Evolutionary conservation across 2,797 vertebrate species (phyloP), one percentile per base, ranked within the genome.

Genomic region (Gymnoscopelus braueri): DNA sequence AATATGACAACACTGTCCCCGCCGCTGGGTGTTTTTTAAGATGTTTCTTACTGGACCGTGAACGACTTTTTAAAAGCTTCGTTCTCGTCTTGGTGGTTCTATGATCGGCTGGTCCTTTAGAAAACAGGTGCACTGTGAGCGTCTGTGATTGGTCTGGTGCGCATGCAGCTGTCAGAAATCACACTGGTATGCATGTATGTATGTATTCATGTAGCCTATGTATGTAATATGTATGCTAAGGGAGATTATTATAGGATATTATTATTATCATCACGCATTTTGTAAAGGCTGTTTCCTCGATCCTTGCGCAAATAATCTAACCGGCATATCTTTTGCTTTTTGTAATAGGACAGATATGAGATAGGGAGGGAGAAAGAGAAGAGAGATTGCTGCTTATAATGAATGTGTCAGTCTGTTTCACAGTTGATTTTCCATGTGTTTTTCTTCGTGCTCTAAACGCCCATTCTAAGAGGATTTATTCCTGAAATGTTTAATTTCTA

Each of bases 391-490:
- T 51, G 50, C 32, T 39, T 44, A 19, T 11, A 50, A 50, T 50
- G 8, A 50, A 50, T 50, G 8, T 9, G 39, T 8, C 9, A 9
- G 39, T 44, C 39, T 44, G 39, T 44, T 44, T 44, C 7, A 44
- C 39, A 44, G 73, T 84, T 84, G 89, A 85, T 89, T 84, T 85
- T 47, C 72, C 54, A 5, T 49, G 24, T 3, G 8, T 19, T 61
- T 35, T 61, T 48, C 23, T 15, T 19, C 2, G 39, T 44, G 7
- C 39, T 49, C 59, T 48, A 24, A 12, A 44, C 13, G 15, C 39
- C 15, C 5, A 48, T 12, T 44, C 15, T n/a, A 60, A 39, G 29
- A 65, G 67, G 35, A 81, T 84, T 71, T 44, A 9, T 44, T 44
- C 39, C 8, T 9, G 14, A n/a, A 3, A 51, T 51, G 7, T 88